Conservation (phyloP, 1,140 invertebrate species). For the Pogonus chalceus region DNA sequence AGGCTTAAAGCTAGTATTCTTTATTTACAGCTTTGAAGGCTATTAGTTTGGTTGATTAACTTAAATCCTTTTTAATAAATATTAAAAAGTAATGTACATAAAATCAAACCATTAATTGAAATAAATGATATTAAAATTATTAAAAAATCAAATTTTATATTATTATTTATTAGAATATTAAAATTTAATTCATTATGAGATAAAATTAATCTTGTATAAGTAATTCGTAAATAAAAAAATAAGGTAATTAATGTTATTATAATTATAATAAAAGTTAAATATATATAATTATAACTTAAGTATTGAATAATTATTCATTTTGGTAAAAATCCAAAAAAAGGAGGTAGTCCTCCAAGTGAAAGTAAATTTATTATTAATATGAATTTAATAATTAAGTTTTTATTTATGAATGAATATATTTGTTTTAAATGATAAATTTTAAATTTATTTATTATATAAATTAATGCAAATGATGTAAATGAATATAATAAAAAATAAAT, state of each 20-base stretch:
- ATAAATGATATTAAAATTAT: constrained; percentile 21
- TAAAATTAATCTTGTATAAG: constrained; percentile 33
- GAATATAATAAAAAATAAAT: constrained; percentile 37
- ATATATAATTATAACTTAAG: constrained; percentile 33
- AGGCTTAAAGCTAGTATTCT: constrained; percentile 36
- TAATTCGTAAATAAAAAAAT: constrained; percentile 38
- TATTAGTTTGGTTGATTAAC: constrained; percentile 43
- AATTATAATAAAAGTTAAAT: constrained; percentile 34
- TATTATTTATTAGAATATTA: constrained; percentile 17
- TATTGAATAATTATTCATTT: constrained; percentile 42
- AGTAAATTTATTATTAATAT: constrained; percentile 38
- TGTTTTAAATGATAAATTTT: constrained; percentile 38
- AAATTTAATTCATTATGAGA: constrained; percentile 34
- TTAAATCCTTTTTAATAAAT: constrained; percentile 40
- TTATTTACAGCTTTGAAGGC: constrained; percentile 47
- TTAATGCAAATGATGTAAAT: constrained; percentile 32
- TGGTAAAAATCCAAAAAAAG: constrained; percentile 43
- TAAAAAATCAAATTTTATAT: constrained; percentile 26
- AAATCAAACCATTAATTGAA: constrained; percentile 28
- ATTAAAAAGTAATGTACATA: constrained; percentile 31
- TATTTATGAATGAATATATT: constrained; percentile 32
- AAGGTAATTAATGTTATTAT: constrained; percentile 38
- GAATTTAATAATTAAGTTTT: constrained; percentile 34
- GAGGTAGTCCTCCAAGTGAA: constrained; percentile 40
- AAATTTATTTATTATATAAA: constrained; percentile 34